A percentile compares a stretch with the other conserved stretches of the same genome.
phyloP scores from a whole-genome alignment of 2,113 vertebrate genomes.

The Cynoglossus semilaevis region DNA sequence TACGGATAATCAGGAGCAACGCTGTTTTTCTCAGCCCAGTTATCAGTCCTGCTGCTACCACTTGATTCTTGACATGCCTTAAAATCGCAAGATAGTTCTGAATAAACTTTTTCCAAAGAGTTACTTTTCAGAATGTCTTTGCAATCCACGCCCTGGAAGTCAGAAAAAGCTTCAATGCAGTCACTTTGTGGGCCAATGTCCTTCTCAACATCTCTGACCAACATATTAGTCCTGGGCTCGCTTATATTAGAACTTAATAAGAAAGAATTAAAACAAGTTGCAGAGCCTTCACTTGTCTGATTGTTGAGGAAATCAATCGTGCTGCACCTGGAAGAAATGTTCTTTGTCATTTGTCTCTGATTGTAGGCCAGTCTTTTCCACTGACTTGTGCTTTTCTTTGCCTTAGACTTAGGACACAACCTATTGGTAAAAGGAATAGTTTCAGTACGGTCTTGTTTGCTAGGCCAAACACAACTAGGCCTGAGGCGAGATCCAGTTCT shows the following conservation, averaged over 20 bases:
- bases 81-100: background rate
- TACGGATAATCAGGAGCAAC: background rate
- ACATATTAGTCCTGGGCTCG: slow-evolving; percentile 3
- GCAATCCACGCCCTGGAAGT: background rate
- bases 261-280: slow-evolving; percentile 19
- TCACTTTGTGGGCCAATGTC: background rate
- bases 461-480: slow-evolving; percentile 13
- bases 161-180: background rate
- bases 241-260: background rate
- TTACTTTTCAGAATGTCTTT: background rate
- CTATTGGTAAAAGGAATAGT: slow-evolving; percentile 6
- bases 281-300: slow-evolving; percentile 8
- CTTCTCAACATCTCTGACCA: slow-evolving; percentile 12
- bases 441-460: background rate
- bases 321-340: background rate
- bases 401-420: background rate
- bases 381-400: slow-evolving; percentile 2
- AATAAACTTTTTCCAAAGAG: background rate
- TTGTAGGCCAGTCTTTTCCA: slow-evolving; percentile 5
- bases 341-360: background rate
- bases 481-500: slow-evolving; percentile 21
- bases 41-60: background rate
- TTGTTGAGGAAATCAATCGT: background rate
- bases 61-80: background rate
- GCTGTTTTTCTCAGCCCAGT: background rate